Conservation (phyloP, 2,113 vertebrate species). For the Genyomyrus donnyi region DNA sequence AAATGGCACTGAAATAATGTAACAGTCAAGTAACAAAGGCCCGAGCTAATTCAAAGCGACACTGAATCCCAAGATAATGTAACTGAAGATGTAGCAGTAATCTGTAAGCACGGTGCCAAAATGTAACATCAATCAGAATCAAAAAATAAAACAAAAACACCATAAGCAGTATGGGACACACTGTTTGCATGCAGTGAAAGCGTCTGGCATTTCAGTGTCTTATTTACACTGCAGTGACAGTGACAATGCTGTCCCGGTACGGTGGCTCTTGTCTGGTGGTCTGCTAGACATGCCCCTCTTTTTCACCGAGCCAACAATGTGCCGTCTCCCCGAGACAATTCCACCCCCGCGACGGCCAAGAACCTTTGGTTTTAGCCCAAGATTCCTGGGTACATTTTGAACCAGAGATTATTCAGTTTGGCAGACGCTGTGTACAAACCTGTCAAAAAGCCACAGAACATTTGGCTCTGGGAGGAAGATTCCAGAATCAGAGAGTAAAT, state of each 20-base stretch:
- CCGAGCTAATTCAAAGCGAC: not conserved
- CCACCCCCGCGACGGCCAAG: not conserved
- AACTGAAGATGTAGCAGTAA: not conserved
- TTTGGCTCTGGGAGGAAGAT: not conserved
- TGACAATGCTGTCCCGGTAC: not conserved
- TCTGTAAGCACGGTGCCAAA: not conserved
- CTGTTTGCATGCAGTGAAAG: not conserved
- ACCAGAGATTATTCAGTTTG: slow-evolving; percentile 5
- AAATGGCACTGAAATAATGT: not conserved
- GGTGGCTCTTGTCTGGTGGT: not conserved
- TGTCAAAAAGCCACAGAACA: not conserved
- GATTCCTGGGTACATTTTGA: slow-evolving; percentile 7
- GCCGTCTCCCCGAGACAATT: not conserved
- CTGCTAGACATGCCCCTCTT: not conserved
- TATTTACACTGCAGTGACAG: not conserved
- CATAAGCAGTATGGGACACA: not conserved
- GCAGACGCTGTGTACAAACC: slow-evolving; percentile 12
- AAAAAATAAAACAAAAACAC: not conserved
- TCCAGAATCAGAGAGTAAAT: not conserved
- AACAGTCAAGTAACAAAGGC: not conserved
- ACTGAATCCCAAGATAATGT: not conserved
- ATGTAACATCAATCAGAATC: not conserved
- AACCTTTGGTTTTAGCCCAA: slow-evolving; percentile 8
- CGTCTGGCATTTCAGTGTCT: not conserved
- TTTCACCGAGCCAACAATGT: not conserved